Percentiles rank a stretch among this genome's conserved stretches.
phyloP scores from a whole-genome alignment of 2,888 invertebrate genomes.

The Drosophila macrothrix region DNA sequence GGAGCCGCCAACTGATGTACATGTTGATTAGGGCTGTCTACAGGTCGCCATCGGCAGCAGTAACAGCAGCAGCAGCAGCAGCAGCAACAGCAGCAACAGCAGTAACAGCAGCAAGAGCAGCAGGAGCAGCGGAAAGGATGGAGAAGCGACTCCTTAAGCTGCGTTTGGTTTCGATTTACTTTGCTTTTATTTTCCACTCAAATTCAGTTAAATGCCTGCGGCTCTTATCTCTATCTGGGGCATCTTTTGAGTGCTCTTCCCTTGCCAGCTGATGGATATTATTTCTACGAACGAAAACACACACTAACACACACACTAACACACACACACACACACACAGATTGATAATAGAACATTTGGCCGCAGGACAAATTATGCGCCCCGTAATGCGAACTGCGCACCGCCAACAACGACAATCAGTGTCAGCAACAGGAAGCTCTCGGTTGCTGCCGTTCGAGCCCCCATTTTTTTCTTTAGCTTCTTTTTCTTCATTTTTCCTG shows the following conservation, averaged over 20 bases:
- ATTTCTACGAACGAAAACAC: constrained; percentile 52
- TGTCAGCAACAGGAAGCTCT: constrained; percentile 74
- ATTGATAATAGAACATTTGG: constrained; percentile 75
- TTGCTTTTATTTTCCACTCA: constrained; percentile 67
- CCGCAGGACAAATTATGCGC: constrained; percentile 75
- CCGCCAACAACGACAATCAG: constrained; percentile 65
- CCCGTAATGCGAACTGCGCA: constrained; percentile 41
- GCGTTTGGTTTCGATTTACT: constrained; percentile 44
- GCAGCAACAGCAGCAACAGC: background rate
- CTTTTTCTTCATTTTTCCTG: constrained; percentile 1
- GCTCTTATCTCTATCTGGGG: constrained; percentile 60
- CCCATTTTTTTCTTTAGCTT: constrained; percentile 11
- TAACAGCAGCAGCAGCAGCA: background rate
- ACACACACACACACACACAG: constrained; percentile 9
- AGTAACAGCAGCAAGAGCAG: background rate
- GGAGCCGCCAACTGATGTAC: constrained; percentile 34
- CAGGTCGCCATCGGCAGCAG: constrained; percentile 26
- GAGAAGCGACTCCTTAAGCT: constrained; percentile 42
- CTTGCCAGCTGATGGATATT: constrained; percentile 54
- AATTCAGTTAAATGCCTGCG: constrained; percentile 75
- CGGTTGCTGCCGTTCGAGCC: constrained; percentile 14
- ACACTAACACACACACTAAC: constrained; percentile 10
- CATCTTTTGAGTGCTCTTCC: constrained; percentile 54
- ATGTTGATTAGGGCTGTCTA: constrained; percentile 56
- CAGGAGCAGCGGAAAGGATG: background rate